Evolutionary conservation across 2,797 vertebrate genomes (phyloP).

Genomic region (Pogoniulus pusillus): DNA sequence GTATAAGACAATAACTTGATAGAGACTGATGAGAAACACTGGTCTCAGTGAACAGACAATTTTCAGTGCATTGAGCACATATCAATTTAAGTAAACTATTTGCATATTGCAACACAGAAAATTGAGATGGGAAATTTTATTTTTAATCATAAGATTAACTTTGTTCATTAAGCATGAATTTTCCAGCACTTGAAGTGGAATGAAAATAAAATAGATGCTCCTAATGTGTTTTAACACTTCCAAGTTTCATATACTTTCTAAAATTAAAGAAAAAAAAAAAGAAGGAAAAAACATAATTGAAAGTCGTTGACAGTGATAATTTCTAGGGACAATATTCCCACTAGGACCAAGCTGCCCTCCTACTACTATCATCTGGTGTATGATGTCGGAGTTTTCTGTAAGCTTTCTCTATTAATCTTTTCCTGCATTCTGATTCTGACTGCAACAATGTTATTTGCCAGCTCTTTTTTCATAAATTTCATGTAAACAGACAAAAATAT

Average conservation of each 20-base stretch:
- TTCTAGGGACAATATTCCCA: not conserved
- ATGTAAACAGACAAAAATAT: not conserved
- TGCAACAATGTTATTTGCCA: not conserved
- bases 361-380: not conserved
- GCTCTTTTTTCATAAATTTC: not conserved
- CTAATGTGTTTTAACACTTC: not conserved
- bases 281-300: not conserved
- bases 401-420: not conserved
- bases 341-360: not conserved
- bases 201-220: not conserved
- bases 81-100: not conserved
- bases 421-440: not conserved
- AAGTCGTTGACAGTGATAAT: not conserved
- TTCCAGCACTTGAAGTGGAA: not conserved
- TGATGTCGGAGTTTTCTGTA: not conserved
- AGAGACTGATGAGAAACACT: not conserved
- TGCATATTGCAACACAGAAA: not conserved
- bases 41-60: not conserved
- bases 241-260: not conserved
- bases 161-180: not conserved
- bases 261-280: not conserved
- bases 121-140: not conserved
- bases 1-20: not conserved
- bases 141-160: not conserved
- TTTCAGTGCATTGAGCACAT: not conserved